Percentiles rank a stretch among this genome's conserved stretches.
Conservation (phyloP, 2,113 vertebrate species). For the Corythornis cristatus region DNA sequence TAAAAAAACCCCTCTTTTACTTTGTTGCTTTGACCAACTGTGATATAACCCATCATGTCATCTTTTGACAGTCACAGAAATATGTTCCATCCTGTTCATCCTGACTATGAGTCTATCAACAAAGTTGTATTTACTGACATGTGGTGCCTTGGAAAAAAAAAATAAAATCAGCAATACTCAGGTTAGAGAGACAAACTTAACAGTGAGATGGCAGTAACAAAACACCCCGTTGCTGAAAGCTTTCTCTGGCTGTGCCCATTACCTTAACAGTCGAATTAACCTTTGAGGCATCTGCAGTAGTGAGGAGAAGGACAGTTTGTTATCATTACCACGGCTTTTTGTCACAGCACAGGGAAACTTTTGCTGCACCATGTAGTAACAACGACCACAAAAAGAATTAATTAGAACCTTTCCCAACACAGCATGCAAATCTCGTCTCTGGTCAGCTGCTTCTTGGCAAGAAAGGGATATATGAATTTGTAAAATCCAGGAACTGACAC, state of each 20-base stretch:
- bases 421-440: neutral
- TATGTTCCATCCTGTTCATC: neutral
- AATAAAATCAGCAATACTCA: neutral
- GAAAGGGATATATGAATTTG: neutral
- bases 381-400: neutral
- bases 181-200: conserved; percentile 7
- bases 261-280: conserved; percentile 45
- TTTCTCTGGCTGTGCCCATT: neutral
- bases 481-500: neutral
- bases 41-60: neutral
- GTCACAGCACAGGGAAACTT: neutral
- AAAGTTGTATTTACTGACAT: neutral
- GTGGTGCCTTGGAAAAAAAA: neutral
- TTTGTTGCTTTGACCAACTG: neutral
- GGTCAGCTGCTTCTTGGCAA: neutral
- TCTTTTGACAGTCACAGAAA: neutral
- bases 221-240: neutral
- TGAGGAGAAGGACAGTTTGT: neutral
- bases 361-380: neutral
- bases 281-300: neutral
- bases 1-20: neutral
- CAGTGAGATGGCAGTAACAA: neutral
- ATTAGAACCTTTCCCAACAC: neutral
- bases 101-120: neutral
- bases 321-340: conserved; percentile 24